Evolutionary conservation across 2,113 vertebrate genomes (phyloP).

Genomic region (Oncorhynchus mykiss): DNA sequence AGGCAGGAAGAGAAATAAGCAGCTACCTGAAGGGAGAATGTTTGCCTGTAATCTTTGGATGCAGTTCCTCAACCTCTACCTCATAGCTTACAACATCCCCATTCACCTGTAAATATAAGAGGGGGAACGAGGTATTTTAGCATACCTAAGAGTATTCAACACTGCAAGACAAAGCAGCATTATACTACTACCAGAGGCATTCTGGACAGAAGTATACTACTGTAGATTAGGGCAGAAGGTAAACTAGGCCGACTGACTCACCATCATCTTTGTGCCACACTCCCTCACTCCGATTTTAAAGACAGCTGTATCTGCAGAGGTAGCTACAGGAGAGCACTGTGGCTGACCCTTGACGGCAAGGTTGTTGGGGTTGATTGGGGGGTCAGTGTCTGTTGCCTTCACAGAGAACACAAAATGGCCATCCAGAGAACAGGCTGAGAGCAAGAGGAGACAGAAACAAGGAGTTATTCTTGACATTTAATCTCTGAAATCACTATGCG

Average conservation of each 20-base stretch:
- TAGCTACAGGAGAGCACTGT: conserved; percentile 51
- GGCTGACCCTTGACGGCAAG: conserved; percentile 55
- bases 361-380: conserved; percentile 32
- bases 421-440: conserved; percentile 66
- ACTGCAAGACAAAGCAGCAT: no score
- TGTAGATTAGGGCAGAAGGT: background rate
- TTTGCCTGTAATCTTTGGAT: background rate
- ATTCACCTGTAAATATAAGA: conserved; percentile 37
- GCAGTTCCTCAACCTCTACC: conserved; percentile 54
- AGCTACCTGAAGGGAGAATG: conserved; percentile 46
- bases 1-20: background rate
- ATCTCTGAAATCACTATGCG: no score
- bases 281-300: conserved; percentile 64
- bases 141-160: no score
- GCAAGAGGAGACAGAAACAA: background rate
- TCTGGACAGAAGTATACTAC: background rate
- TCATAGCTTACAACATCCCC: conserved; percentile 55
- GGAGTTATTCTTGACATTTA: no score
- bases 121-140: no score
- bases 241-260: conserved; percentile 9
- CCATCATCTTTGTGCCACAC: conserved; percentile 60
- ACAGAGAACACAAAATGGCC: conserved; percentile 70
- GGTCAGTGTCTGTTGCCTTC: conserved; percentile 34
- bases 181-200: background rate
- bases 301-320: conserved; percentile 46